Base-by-base conservation (phyloP, 2,888 invertebrate species). In the Eudemis profundana region DNA sequence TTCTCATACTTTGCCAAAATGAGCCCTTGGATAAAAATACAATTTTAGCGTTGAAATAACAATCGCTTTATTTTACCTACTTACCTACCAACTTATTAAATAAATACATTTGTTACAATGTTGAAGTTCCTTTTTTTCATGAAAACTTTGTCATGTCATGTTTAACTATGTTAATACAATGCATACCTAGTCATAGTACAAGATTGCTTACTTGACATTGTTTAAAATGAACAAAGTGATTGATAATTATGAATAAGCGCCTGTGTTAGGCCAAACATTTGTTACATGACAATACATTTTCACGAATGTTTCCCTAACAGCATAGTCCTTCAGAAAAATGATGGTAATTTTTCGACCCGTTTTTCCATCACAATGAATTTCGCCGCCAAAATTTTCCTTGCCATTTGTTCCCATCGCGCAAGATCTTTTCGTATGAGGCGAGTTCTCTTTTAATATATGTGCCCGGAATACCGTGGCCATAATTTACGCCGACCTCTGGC, bases 381-480 rank as follows among this genome's bases (percentile, higher is more conserved):
- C 79, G 82, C 86, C 82, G 81, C 85, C 84, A 86, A 90, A 91
- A 88, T 90, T 89, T 92, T 92, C 92, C 92, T 90, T 84, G 78
- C 88, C 91, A 92, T 93, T 92, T 93, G 90, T 93, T 92, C 87
- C 89, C 89, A 90, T 90, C 89, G 89, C 81, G 82, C 83, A 88
- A 90, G 90, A 93, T 92, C 90, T 92, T 89, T 89, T 89, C 86
- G 91, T 90, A 91, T 90, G 91, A 92, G 87, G 86, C 90, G 90
- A 91, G 90, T 90, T 90, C 86, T 84, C 87, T 83, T 91, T 91
- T 92, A 92, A 93, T 93, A 92, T 92, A 92, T 92, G 90, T 90
- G 90, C 88, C 90, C 89, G 90, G 91, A 92, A 93, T 92, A 90
- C 92, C 91, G 89, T 89, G 90, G 92, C 90, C 91, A 90, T 93